Percentiles rank a stretch among this genome's conserved stretches.
phyloP scores from a whole-genome alignment of 2,113 vertebrate species.

The Prinia subflava region DNA sequence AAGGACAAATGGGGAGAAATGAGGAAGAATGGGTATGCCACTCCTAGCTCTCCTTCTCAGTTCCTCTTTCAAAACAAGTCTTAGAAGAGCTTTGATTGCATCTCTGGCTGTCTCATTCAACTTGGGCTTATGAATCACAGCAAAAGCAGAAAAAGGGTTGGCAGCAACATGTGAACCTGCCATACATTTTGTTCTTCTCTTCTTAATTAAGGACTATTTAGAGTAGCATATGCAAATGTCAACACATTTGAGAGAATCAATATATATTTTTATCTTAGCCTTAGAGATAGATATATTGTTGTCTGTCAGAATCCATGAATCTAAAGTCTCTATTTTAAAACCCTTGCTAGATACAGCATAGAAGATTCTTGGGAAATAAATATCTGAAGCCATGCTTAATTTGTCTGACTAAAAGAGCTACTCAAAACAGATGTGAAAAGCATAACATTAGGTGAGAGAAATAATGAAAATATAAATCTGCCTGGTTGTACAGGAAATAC shows the following conservation, averaged over 20 bases:
- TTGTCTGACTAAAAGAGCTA: not conserved
- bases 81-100: constrained; percentile 21
- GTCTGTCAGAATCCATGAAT: not conserved
- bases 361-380: not conserved
- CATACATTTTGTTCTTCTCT: constrained; percentile 34
- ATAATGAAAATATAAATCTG: not conserved
- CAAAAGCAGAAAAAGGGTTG: constrained; percentile 12
- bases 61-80: constrained; percentile 34
- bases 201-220: constrained; percentile 37
- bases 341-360: not conserved
- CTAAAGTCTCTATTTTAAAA: not conserved
- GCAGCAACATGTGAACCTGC: constrained; percentile 6
- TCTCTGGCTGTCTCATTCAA: constrained; percentile 25
- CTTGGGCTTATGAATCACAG: constrained; percentile 14
- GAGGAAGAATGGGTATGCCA: not conserved
- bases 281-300: not conserved
- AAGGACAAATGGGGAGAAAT: not conserved
- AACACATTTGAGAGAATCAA: not conserved
- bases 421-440: not conserved
- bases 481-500: not conserved
- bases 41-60: not conserved
- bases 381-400: not conserved
- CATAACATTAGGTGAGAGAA: not conserved
- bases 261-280: not conserved
- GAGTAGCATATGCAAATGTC: constrained; percentile 2